Evolutionary conservation across 53 echinoderm and acorn worm species (phyloP), one percentile per base, ranked within the genome.

Genomic region (Hippasteria phrygiana): DNA sequence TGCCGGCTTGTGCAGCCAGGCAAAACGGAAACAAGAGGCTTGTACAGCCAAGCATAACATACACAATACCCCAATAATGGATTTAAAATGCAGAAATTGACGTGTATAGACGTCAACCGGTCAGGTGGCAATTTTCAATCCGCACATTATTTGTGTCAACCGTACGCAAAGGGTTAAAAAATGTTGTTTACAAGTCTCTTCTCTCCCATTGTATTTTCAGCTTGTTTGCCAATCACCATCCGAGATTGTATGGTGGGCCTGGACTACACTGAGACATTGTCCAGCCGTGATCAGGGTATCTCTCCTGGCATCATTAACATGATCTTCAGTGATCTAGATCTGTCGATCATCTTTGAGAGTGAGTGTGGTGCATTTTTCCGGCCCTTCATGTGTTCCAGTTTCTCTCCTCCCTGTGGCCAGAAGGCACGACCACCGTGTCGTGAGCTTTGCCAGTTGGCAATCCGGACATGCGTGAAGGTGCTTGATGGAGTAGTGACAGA

Each of bases 381-480:
- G 10, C 81, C 81, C 45, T 81, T 81, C 64, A 63, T 81, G 81
- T 81, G 81, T 43, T 43, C 81, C 0, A 42, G 17, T 20, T 81
- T 81, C 7, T 24, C 29, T 17, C 81, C 81, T 5, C 81, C 81
- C 0, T 81, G 81, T 18, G 20, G 65, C 2, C 27, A 31, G 0
- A 14, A 1, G 7, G 12, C 24, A 1, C 63, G 3, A 5, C 81
- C 46, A 18, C 81, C 81, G 18, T 81, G 81, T 41, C 81, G 81
- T 11, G 81, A 81, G 16, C 42, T 81, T 17, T 81, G 81, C 17
- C 43, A 62, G 41, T 26, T 64, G 5, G 64, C 81, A 10, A 4
- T 81, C 16, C 32, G 33, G 43, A 63, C 12, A 43, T 81, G 81
- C 29, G 12, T 81, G 43, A 65, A 81, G 42, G 2, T 29, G 17